These are phyloP conservation scores for Notothenia coriiceps DNA, from an alignment of 2,113 vertebrate species.

Conservation along the genomic window DNA sequence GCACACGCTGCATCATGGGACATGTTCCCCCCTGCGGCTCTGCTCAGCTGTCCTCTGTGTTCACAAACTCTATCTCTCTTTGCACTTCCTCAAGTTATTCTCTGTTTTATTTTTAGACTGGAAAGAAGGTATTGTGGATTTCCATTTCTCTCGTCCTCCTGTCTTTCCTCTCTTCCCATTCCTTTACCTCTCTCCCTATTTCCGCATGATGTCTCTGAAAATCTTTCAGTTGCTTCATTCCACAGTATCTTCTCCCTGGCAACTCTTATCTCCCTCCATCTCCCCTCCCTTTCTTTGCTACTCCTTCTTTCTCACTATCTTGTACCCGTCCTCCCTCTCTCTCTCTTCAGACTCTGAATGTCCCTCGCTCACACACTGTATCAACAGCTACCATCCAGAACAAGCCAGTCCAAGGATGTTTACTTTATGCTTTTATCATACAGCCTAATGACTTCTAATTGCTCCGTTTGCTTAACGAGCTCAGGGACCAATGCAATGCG, in stretches of 20 bases:
- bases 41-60: slow-evolving; percentile 15
- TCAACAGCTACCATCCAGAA: slow-evolving; percentile 21
- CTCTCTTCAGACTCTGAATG: slow-evolving; percentile 11
- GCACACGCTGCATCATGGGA: slow-evolving; percentile 69
- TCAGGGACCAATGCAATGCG: slow-evolving; percentile 4
- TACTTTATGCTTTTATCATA: slow-evolving; percentile 67
- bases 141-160: not conserved
- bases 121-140: not conserved
- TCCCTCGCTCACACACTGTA: slow-evolving; percentile 27
- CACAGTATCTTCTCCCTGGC: slow-evolving; percentile 39
- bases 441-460: slow-evolving; percentile 80
- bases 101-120: not conserved
- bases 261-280: slow-evolving; percentile 55
- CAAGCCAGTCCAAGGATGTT: slow-evolving; percentile 69
- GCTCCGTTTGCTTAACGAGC: slow-evolving; percentile 62
- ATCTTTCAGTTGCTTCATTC: slow-evolving; percentile 33
- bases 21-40: slow-evolving; percentile 13
- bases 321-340: not conserved
- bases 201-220: slow-evolving; percentile 29
- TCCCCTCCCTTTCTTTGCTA: slow-evolving; percentile 52
- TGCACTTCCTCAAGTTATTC: not conserved
- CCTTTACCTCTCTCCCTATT: slow-evolving; percentile 7
- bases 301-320: slow-evolving; percentile 34
- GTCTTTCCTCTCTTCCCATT: slow-evolving; percentile 14
- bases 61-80: slow-evolving; percentile 1